Conservation (phyloP, 2,888 invertebrate genomes). For the Gisinianus flammeolus region DNA sequence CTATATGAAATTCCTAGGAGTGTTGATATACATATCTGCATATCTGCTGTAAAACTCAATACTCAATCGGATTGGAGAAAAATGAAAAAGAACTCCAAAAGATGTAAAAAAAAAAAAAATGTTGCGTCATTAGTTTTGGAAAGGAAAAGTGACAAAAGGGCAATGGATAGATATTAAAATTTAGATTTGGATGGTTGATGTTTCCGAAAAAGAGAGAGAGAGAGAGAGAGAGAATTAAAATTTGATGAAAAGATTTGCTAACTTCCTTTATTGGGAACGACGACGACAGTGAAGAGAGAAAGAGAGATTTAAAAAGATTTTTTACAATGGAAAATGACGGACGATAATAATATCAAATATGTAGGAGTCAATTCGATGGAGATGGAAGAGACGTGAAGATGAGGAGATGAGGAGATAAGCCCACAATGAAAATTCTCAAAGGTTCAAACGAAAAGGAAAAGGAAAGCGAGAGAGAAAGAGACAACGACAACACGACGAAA, state of each 20-base stretch:
- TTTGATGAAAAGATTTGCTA: background rate
- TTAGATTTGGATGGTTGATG: too few species aligned
- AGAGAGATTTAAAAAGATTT: slow-evolving; percentile 14
- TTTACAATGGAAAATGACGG: slow-evolving; percentile 6
- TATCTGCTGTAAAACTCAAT: slow-evolving; percentile 1
- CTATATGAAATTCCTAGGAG: too few species aligned
- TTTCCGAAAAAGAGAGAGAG: too few species aligned
- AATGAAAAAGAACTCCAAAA: slow-evolving; percentile 10
- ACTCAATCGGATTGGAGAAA: background rate
- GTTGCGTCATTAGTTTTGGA: background rate
- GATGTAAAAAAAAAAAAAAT: background rate
- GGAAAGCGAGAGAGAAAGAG: background rate
- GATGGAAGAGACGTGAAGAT: background rate
- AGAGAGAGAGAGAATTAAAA: background rate
- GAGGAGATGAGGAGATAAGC: slow-evolving; percentile 12
- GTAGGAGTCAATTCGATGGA: too few species aligned
- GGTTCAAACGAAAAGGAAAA: background rate
- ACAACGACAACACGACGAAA: too few species aligned
- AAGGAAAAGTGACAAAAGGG: background rate
- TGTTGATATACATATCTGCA: background rate
- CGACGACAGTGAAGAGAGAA: background rate
- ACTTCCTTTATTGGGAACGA: background rate
- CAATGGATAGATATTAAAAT: background rate
- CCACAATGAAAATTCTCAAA: background rate
- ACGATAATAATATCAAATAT: too few species aligned